phyloP scores from a whole-genome alignment of 1,140 invertebrate genomes.

The Diachasmimorpha longicaudata region DNA sequence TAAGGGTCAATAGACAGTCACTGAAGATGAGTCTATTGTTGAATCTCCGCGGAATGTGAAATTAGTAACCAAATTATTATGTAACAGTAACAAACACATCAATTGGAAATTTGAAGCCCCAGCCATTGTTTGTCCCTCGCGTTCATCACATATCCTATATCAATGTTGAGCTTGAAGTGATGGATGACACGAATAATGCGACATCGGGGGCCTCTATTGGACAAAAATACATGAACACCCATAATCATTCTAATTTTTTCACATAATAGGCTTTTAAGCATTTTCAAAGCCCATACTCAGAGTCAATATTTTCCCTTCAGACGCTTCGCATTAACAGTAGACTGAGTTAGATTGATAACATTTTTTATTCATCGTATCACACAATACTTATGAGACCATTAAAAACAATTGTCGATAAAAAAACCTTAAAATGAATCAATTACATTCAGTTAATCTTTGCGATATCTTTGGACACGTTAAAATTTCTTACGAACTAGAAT shows the following conservation, averaged over 20 bases:
- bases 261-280: too few relatives aligned
- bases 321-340: too few relatives aligned
- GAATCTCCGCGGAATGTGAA: too few relatives aligned
- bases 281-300: too few relatives aligned
- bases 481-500: neutral
- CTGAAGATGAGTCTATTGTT: too few relatives aligned
- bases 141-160: constrained; percentile 47
- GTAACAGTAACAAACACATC: too few relatives aligned
- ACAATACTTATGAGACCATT: neutral
- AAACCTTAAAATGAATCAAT: neutral
- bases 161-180: constrained; percentile 44
- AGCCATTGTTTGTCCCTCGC: neutral
- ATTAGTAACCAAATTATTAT: too few relatives aligned
- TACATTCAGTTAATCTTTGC: neutral
- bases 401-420: neutral
- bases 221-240: neutral
- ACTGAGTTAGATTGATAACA: neutral
- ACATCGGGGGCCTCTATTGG: constrained; percentile 13
- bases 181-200: constrained; percentile 54
- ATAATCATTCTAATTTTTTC: too few relatives aligned
- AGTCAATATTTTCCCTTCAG: too few relatives aligned
- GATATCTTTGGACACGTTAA: neutral
- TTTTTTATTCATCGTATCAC: neutral
- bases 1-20: too few relatives aligned
- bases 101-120: too few relatives aligned